Base-by-base conservation (phyloP, 2,113 vertebrate genomes). In the Myiagra hebetior region DNA sequence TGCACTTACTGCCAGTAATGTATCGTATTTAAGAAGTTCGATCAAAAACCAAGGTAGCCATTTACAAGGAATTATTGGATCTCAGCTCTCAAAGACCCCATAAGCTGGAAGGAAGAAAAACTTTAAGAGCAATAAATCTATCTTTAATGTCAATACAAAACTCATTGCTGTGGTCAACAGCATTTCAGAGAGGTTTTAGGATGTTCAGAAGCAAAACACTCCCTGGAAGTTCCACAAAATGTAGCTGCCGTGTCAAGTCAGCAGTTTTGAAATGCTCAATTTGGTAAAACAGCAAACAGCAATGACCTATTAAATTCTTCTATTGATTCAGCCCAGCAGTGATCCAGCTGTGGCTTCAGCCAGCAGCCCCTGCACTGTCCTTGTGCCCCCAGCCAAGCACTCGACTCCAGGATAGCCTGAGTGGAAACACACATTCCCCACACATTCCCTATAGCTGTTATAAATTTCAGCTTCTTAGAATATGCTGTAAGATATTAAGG, bases 191-290 rank as follows among this genome's bases (percentile, higher is more conserved):
- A 15, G 37, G 80, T 87, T 79, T 94, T 60, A 44, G 42, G 31
- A 95, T 56, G 50, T 81, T 92, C 52, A 92, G 76, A 95, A 92
- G 68, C 76, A 95, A 89, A 89, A 85, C n/a, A 72, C 56, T 90
- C 44, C 52, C 42, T 86, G 55, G 41, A 93, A 87, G n/a, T 89
- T 95, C 37, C 41, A 91, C 88, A 41, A 53, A 88, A 70, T 11
- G n/a, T 13, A 69, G 91, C 65, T 90, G 47, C 78, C 59, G 17
- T 78, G 76, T 79, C 46, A 73, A 96, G 86, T 97, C 95, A 97
- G 97, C 96, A 94, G 74, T 79, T 97, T 72, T 63, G 55, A 97
- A 97, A 89, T 89, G 91, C 52, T 53, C 74, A 93, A 14, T 95
- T 93, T 95, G 63, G 41, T 60, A 82, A 94, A 97, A 95, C 3